Evolutionary conservation across 2,113 vertebrate species (phyloP).

Genomic region (Mionectes macconnelli): DNA sequence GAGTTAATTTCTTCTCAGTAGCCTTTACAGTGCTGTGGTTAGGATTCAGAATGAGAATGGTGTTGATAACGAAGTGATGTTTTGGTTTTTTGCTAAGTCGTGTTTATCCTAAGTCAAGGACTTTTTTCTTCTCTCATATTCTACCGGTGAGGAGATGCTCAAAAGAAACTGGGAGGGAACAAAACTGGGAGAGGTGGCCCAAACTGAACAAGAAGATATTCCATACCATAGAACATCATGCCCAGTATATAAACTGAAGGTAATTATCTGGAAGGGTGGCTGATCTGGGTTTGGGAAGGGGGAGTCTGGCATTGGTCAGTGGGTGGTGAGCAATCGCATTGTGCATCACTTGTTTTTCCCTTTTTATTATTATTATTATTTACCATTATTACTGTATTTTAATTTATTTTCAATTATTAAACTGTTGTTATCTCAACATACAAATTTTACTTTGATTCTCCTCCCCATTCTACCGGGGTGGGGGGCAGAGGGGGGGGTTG

Average conservation of each 20-base stretch:
- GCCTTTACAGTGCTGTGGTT: background rate
- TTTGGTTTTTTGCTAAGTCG: background rate
- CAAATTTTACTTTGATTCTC: background rate
- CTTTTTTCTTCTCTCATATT: background rate
- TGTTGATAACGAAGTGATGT: background rate
- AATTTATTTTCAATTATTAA: background rate
- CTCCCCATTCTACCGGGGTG: fast-evolving
- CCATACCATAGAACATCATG: no score
- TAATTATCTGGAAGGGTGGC: background rate
- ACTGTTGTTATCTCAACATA: no score
- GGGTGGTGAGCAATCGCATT: background rate
- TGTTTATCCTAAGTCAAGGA: background rate
- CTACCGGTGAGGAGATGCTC: background rate
- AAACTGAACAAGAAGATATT: background rate
- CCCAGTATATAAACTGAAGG: no score
- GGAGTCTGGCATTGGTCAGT: fast-evolving
- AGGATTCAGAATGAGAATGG: background rate
- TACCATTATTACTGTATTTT: background rate
- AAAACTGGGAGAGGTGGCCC: background rate
- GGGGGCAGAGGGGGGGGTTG: fast-evolving
- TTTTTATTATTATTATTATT: background rate
- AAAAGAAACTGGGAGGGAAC: background rate
- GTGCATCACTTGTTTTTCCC: background rate
- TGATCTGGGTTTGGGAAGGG: background rate
- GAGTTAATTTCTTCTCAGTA: background rate